Conservation (phyloP, 2,113 vertebrate genomes). For the Amazona guildingii region DNA sequence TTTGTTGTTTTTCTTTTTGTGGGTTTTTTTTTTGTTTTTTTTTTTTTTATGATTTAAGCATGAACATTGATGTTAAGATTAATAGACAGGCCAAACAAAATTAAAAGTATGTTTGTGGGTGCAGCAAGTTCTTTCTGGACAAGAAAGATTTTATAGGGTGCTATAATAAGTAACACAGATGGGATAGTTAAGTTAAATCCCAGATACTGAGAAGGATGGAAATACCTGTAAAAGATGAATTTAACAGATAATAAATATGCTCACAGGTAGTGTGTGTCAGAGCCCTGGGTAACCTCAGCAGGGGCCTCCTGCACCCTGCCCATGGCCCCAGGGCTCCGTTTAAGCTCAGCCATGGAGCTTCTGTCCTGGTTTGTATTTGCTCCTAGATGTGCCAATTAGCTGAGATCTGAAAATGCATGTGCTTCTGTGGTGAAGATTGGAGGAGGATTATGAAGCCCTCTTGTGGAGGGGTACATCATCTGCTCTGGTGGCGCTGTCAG, state of each 20-base stretch:
- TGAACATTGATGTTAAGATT: neutral
- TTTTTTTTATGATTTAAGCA: neutral
- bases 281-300: neutral
- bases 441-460: neutral
- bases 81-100: neutral
- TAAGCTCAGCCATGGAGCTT: neutral
- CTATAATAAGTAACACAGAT: neutral
- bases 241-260: neutral
- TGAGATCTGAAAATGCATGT: neutral
- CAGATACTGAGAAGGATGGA: neutral
- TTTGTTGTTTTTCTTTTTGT: neutral
- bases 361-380: neutral
- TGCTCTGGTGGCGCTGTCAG: neutral
- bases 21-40: neutral
- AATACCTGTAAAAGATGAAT: neutral
- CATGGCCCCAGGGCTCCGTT: neutral
- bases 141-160: neutral
- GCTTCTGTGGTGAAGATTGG: neutral
- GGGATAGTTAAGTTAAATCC: neutral
- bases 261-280: rapidly evolving
- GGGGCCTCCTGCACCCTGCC: neutral
- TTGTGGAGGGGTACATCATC: neutral
- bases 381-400: neutral
- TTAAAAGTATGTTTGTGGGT: neutral
- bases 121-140: neutral